Conservation (phyloP, 23 tunicate species). For the Styela clava region DNA sequence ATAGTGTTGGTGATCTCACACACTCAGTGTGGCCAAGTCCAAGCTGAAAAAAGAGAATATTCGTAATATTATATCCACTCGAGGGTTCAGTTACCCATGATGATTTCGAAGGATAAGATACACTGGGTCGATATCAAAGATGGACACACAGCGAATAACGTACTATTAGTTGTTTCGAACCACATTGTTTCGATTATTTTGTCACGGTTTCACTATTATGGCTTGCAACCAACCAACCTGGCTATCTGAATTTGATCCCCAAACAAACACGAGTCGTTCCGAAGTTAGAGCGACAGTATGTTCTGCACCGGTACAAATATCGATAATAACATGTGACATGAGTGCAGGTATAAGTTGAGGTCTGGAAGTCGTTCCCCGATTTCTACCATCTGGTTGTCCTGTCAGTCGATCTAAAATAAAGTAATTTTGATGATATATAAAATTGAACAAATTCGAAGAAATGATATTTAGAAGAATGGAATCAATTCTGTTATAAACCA, state of each 20-base stretch:
- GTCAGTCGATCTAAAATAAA: constrained; percentile 75
- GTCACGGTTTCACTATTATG: too few species aligned
- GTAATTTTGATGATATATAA: background rate
- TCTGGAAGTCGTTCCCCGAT: constrained; percentile 24
- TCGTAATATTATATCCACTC: background rate
- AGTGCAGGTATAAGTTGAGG: constrained; percentile 55
- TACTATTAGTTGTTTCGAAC: too few species aligned
- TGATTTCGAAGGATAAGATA: background rate
- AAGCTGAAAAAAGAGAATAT: constrained; percentile 49
- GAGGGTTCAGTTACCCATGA: too few species aligned
- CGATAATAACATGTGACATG: constrained; percentile 29
- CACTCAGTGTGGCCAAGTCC: constrained; percentile 85
- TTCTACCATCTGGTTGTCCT: constrained; percentile 67
- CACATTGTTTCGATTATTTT: too few species aligned
- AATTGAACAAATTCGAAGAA: background rate
- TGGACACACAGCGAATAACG: background rate
- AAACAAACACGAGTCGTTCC: constrained; percentile 53
- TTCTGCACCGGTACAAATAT: constrained; percentile 79
- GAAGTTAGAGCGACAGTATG: constrained; percentile 78
- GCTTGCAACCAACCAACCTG: too few species aligned
- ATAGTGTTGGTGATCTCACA: constrained; percentile 61
- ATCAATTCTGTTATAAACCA: too few species aligned
- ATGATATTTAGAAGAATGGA: too few species aligned
- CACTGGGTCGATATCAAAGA: background rate
- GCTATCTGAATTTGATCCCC: constrained; percentile 96